Percentiles rank a stretch among this genome's conserved stretches.
phyloP scores from a whole-genome alignment of 2,888 invertebrate genomes.

The Ramazzottius varieornatus region DNA sequence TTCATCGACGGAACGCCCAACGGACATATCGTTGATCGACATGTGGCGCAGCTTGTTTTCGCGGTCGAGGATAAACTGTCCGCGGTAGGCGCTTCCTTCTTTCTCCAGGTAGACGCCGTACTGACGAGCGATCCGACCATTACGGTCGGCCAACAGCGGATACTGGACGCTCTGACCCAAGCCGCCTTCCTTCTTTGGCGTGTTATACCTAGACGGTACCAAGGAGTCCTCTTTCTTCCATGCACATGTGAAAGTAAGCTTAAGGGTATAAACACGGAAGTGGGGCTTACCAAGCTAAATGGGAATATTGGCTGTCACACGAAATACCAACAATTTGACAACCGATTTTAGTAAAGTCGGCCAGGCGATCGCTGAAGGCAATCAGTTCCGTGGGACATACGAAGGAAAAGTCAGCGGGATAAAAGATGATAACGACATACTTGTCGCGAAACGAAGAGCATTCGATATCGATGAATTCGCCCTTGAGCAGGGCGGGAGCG shows the following conservation, averaged over 20 bases:
- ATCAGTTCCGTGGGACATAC: conserved; percentile 6
- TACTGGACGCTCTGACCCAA: background rate
- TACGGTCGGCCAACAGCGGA: conserved; percentile 6
- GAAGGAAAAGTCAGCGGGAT: conserved; percentile 6
- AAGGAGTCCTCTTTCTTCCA: background rate
- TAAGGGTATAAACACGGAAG: background rate
- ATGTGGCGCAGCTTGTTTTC: conserved; percentile 4
- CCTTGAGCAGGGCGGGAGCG: background rate
- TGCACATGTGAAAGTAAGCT: background rate
- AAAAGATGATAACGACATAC: background rate
- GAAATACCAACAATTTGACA: background rate
- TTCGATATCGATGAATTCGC: background rate
- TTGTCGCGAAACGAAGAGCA: background rate
- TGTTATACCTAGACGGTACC: background rate
- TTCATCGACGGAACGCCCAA: background rate
- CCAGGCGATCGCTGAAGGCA: background rate
- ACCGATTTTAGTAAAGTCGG: conserved; percentile 3
- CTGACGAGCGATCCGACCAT: background rate
- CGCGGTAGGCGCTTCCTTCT: conserved; percentile 4
- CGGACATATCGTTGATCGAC: conserved; percentile 4
- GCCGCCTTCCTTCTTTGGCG: conserved; percentile 6
- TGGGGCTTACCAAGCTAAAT: conserved; percentile 4
- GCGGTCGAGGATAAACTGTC: conserved; percentile 6
- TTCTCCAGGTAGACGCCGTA: conserved; percentile 1
- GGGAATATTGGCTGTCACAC: conserved; percentile 1